Conservation (phyloP, 2,113 vertebrate genomes). For the Eurypyga helias region DNA sequence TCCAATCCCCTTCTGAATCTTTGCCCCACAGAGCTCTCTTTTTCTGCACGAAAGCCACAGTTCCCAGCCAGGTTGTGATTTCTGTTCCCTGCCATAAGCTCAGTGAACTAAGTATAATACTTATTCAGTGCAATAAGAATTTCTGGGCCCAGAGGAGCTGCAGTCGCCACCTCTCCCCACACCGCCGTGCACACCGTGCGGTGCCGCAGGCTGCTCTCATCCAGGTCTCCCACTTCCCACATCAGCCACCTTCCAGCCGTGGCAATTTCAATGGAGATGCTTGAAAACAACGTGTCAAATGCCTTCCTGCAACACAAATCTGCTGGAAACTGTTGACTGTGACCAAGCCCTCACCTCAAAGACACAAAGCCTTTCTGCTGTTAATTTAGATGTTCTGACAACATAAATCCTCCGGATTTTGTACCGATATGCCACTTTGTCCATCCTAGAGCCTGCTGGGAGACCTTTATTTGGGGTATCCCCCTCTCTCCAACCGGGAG, state of each 20-base stretch:
- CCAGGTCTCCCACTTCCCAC: background rate
- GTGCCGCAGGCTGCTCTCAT: background rate
- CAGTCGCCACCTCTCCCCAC: background rate
- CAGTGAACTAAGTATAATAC: too few relatives aligned
- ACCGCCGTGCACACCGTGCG: accelerated
- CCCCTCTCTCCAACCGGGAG: accelerated
- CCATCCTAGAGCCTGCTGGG: background rate
- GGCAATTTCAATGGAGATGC: background rate
- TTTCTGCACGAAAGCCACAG: background rate
- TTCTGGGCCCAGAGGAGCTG: background rate
- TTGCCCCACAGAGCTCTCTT: background rate
- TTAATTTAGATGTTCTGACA: background rate
- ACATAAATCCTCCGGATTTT: background rate
- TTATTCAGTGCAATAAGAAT: background rate
- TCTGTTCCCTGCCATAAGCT: background rate
- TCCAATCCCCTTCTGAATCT: background rate
- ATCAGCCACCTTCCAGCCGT: background rate
- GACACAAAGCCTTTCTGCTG: background rate
- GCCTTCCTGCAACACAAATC: background rate
- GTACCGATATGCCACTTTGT: background rate
- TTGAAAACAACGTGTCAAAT: background rate
- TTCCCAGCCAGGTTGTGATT: background rate
- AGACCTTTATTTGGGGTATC: background rate
- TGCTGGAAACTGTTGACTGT: background rate
- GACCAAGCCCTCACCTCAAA: background rate